Percentiles rank a stretch among this genome's conserved stretches.
These are phyloP conservation scores for Aspidiotus destructor DNA, from an alignment of 2,888 invertebrate genomes.

Conservation along the genomic window DNA sequence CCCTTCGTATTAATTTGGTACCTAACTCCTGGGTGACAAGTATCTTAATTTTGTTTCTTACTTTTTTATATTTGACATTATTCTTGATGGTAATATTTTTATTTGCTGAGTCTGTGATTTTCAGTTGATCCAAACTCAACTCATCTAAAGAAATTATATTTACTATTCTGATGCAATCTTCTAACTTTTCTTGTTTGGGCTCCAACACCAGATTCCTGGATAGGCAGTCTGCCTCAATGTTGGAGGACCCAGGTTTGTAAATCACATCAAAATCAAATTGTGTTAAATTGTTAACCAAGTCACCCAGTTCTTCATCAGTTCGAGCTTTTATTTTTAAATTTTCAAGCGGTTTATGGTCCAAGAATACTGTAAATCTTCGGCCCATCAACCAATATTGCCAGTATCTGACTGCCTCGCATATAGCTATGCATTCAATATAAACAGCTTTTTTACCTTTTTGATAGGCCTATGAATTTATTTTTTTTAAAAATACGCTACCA, in stretches of 20 bases:
- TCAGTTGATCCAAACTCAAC: constrained; percentile 34
- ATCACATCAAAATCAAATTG: constrained; percentile 5
- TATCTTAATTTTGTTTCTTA: not conserved
- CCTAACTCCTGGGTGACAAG: constrained; percentile 3
- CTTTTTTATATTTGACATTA: constrained; percentile 1
- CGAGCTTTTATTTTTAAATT: constrained; percentile 36
- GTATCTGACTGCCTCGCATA: constrained; percentile 8
- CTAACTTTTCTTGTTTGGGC: constrained; percentile 15
- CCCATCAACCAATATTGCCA: constrained; percentile 34
- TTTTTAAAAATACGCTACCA: constrained; percentile 37
- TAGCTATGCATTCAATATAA: constrained; percentile 8
- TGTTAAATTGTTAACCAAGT: not conserved
- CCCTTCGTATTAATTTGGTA: constrained; percentile 2
- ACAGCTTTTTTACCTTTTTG: not conserved
- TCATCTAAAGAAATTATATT: constrained; percentile 35
- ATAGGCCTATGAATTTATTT: constrained; percentile 37
- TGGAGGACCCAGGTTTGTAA: constrained; percentile 16
- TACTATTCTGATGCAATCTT: constrained; percentile 34
- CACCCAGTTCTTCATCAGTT: constrained; percentile 33
- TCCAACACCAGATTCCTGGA: constrained; percentile 36
- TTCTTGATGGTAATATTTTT: not conserved
- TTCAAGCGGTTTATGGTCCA: constrained; percentile 36
- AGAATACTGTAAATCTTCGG: constrained; percentile 22
- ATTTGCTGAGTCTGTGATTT: not conserved
- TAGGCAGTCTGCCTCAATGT: constrained; percentile 36